Percentiles rank a stretch among this genome's conserved stretches.
These are phyloP conservation scores for Lasioglossum pauxillum DNA, from an alignment of 2,888 invertebrate species.

Conservation along the genomic window DNA sequence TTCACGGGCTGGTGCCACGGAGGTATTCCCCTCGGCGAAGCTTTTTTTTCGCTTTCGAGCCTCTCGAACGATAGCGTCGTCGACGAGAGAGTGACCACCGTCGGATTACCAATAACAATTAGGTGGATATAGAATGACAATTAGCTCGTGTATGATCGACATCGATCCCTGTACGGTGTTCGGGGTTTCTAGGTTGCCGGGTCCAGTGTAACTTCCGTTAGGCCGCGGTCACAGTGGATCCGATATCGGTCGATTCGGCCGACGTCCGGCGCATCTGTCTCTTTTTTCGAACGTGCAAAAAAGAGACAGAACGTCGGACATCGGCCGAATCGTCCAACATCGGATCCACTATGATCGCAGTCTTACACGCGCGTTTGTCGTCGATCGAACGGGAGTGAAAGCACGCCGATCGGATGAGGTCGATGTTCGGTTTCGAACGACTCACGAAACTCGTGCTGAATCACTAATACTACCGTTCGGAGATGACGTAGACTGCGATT, in stretches of 20 bases:
- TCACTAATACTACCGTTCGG: background rate
- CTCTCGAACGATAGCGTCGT: slow-evolving; percentile 27
- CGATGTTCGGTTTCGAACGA: slow-evolving; percentile 11
- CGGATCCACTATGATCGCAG: too few relatives aligned
- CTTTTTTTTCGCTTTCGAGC: slow-evolving; percentile 63
- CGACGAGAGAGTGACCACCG: slow-evolving; percentile 38
- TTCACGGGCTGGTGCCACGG: slow-evolving; percentile 40
- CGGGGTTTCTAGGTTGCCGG: slow-evolving; percentile 81
- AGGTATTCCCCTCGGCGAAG: slow-evolving; percentile 16
- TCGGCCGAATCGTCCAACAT: too few relatives aligned
- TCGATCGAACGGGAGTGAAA: slow-evolving; percentile 64
- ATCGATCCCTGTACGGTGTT: slow-evolving; percentile 66
- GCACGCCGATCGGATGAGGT: slow-evolving; percentile 44
- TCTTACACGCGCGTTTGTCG: slow-evolving; percentile 62
- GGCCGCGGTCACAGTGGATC: too few relatives aligned
- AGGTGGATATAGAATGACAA: slow-evolving; percentile 47
- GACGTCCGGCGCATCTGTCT: too few relatives aligned
- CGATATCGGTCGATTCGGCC: too few relatives aligned
- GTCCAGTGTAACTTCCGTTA: slow-evolving; percentile 78
- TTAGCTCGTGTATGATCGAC: slow-evolving; percentile 56
- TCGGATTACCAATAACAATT: background rate
- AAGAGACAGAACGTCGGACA: too few relatives aligned
- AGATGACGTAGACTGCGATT: background rate
- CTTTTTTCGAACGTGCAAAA: too few relatives aligned
- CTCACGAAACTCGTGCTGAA: background rate